These are phyloP conservation scores for Lithophane socia DNA, from an alignment of 2,888 invertebrate genomes.

Conservation along the genomic window DNA sequence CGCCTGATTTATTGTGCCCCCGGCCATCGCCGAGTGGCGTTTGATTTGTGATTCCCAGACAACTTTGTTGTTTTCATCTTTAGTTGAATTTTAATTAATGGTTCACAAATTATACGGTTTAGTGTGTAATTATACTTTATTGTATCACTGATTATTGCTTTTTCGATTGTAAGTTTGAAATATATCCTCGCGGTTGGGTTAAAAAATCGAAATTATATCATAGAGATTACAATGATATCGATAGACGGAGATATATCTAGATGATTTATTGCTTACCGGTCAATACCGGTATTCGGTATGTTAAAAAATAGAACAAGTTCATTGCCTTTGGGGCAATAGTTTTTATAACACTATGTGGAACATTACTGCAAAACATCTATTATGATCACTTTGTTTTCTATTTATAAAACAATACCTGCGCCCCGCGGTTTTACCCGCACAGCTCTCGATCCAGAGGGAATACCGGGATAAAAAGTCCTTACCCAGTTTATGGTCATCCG, in stretches of 20 bases:
- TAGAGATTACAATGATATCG: constrained; percentile 67
- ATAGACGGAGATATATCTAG: constrained; percentile 54
- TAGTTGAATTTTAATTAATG: constrained; percentile 90
- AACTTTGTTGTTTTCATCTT: constrained; percentile 86
- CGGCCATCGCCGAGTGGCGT: constrained; percentile 84
- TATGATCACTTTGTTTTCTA: neutral
- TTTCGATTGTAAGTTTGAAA: constrained; percentile 79
- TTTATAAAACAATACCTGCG: neutral
- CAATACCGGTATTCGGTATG: constrained; percentile 47
- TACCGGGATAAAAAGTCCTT: too few species aligned
- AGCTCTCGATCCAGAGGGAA: too few species aligned
- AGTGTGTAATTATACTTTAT: constrained; percentile 85
- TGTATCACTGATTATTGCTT: constrained; percentile 86
- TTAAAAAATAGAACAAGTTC: constrained; percentile 51
- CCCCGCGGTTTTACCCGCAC: too few species aligned
- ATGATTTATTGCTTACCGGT: constrained; percentile 61
- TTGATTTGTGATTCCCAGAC: constrained; percentile 87
- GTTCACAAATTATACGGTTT: constrained; percentile 86
- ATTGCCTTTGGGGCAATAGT: constrained; percentile 43
- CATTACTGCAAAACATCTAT: constrained; percentile 7
- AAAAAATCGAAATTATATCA: constrained; percentile 64
- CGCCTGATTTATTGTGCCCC: constrained; percentile 86
- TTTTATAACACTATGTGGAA: constrained; percentile 9
- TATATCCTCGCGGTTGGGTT: constrained; percentile 73
- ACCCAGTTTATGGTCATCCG: too few species aligned